A percentile compares a stretch with the other conserved stretches of the same genome.
Evolutionary conservation across 2,888 invertebrate species (phyloP).

Genomic region (Diachrysia chrysitis): DNA sequence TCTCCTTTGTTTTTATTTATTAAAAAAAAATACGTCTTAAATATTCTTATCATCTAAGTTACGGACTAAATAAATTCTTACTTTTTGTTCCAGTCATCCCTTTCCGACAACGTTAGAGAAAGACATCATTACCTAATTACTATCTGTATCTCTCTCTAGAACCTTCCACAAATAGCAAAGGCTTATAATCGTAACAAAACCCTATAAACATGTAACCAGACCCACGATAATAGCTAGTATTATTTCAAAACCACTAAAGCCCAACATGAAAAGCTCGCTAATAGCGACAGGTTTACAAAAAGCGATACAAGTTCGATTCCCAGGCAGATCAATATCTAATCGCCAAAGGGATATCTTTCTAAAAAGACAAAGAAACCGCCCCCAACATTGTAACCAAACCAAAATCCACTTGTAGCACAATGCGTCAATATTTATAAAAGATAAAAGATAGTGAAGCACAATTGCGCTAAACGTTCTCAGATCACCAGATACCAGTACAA

Average conservation of each 20-base stretch:
- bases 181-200: not conserved
- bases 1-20: no score
- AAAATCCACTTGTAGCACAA: conserved; percentile 3
- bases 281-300: conserved; percentile 1
- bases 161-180: no score
- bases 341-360: not conserved
- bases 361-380: not conserved
- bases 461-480: conserved; percentile 5
- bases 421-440: not conserved
- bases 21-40: no score
- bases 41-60: no score
- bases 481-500: not conserved
- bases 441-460: conserved; percentile 5
- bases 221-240: not conserved
- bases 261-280: not conserved
- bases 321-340: conserved; percentile 3
- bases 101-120: no score
- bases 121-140: no score
- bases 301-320: conserved; percentile 1
- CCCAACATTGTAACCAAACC: conserved; percentile 7
- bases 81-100: no score
- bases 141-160: no score
- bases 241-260: not conserved
- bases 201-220: not conserved
- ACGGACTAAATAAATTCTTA: no score